Conservation (phyloP, 1,140 invertebrate species). For the Battus philenor region DNA sequence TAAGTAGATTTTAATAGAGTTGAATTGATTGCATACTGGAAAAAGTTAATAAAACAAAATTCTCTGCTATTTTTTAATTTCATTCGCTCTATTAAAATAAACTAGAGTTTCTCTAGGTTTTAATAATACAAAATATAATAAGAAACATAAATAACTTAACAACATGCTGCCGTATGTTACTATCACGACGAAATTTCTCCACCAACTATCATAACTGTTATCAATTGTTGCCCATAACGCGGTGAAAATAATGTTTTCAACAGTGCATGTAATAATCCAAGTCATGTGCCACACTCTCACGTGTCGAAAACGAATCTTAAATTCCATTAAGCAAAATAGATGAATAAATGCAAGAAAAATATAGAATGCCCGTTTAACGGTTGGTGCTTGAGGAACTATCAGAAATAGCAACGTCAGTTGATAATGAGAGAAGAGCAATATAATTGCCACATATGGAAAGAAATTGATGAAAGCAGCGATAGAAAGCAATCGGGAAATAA, state of each 20-base stretch:
- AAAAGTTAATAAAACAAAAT: no score
- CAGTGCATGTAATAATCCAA: constrained; percentile 79
- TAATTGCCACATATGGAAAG: constrained; percentile 77
- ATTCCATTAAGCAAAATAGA: constrained; percentile 84
- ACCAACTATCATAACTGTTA: constrained; percentile 77
- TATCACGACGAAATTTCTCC: constrained; percentile 76
- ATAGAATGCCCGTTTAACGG: constrained; percentile 76
- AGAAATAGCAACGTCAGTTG: constrained; percentile 77
- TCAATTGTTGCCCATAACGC: constrained; percentile 79
- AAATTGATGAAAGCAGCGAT: constrained; percentile 83
- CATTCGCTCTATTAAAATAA: constrained; percentile 41
- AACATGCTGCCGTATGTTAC: constrained; percentile 70
- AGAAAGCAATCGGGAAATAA: constrained; percentile 81
- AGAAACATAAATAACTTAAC: constrained; percentile 70
- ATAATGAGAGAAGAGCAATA: constrained; percentile 78
- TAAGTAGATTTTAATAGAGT: no score
- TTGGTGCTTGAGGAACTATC: constrained; percentile 77
- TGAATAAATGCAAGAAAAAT: constrained; percentile 83
- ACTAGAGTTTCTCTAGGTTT: constrained; percentile 75
- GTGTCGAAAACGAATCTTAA: constrained; percentile 83
- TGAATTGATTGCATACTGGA: no score
- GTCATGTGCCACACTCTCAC: constrained; percentile 80
- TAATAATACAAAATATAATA: constrained; percentile 76
- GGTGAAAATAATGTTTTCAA: constrained; percentile 81
- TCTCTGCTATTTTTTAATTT: no score